Percentiles rank a stretch among this genome's conserved stretches.
Conservation (phyloP, 2,888 invertebrate species). For the Deroplatys truncata region DNA sequence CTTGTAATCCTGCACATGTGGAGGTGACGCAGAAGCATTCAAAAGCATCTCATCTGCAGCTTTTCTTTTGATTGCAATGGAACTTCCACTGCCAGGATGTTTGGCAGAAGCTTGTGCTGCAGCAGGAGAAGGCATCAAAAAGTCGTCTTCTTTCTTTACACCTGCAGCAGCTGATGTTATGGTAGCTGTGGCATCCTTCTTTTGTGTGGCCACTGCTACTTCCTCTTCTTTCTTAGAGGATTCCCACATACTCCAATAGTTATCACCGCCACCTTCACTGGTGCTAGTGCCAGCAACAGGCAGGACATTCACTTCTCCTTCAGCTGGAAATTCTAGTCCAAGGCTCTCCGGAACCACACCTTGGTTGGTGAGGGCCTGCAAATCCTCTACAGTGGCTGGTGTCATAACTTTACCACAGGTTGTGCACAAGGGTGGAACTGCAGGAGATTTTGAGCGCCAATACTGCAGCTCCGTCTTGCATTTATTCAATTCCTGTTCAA, state of each 20-base stretch:
- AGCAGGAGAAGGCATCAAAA: not conserved
- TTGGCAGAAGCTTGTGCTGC: not conserved
- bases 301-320: not conserved
- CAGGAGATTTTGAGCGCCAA: constrained; percentile 85
- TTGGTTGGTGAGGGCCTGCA: constrained; percentile 58
- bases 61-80: not conserved
- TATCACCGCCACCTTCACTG: not conserved
- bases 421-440: constrained; percentile 66
- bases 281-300: constrained; percentile 16
- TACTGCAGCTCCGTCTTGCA: constrained; percentile 89
- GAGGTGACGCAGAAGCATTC: not conserved
- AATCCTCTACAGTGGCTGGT: constrained; percentile 55
- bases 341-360: constrained; percentile 50
- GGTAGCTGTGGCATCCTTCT: not conserved
- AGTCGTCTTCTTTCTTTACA: not conserved
- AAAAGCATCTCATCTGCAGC: not conserved
- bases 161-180: not conserved
- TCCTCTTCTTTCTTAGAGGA: constrained; percentile 3
- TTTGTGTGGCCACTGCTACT: not conserved
- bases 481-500: constrained; percentile 74
- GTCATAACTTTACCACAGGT: constrained; percentile 64
- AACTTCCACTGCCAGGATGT: not conserved
- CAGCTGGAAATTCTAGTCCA: constrained; percentile 3
- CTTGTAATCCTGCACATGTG: not conserved
- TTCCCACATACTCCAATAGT: not conserved